These are phyloP conservation scores for Astyanax mexicanus DNA, from an alignment of 2,797 vertebrate species.

Conservation along the genomic window DNA sequence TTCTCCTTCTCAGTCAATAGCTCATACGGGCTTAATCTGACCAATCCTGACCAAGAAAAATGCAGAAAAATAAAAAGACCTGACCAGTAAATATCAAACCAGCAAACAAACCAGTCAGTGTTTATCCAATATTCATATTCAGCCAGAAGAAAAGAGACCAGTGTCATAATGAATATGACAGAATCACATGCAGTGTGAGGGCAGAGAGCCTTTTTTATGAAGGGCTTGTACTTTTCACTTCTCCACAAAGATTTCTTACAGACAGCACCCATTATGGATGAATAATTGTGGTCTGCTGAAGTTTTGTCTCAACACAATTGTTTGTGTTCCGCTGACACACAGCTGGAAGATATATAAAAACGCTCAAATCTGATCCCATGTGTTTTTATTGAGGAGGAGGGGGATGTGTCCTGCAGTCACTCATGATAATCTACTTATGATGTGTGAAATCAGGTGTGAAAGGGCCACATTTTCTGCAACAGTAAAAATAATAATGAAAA, in stretches of 20 bases:
- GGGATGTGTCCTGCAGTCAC: not conserved
- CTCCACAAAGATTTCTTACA: constrained; percentile 52
- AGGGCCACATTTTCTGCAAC: not conserved
- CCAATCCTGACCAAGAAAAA: constrained; percentile 28
- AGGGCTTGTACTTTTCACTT: constrained; percentile 50
- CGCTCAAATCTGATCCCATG: constrained; percentile 67
- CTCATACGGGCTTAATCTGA: constrained; percentile 12
- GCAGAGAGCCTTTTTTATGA: constrained; percentile 59
- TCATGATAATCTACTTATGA: not conserved
- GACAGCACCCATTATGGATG: constrained; percentile 66
- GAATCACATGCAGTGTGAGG: constrained; percentile 39
- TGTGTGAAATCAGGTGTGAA: not conserved
- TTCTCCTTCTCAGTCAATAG: not conserved
- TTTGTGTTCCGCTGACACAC: constrained; percentile 69
- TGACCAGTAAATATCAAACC: not conserved
- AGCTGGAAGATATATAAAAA: constrained; percentile 57
- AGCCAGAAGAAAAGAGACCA: constrained; percentile 3
- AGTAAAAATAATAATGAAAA: constrained; percentile 1
- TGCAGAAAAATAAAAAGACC: constrained; percentile 2
- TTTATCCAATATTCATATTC: constrained; percentile 15
- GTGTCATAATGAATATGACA: constrained; percentile 15
- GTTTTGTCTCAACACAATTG: constrained; percentile 72
- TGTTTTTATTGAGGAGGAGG: not conserved
- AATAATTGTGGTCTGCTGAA: constrained; percentile 71
- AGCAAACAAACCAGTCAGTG: constrained; percentile 28